Base-by-base conservation (phyloP, 2,888 invertebrate species). In the Caenorhabditis sinica region DNA sequence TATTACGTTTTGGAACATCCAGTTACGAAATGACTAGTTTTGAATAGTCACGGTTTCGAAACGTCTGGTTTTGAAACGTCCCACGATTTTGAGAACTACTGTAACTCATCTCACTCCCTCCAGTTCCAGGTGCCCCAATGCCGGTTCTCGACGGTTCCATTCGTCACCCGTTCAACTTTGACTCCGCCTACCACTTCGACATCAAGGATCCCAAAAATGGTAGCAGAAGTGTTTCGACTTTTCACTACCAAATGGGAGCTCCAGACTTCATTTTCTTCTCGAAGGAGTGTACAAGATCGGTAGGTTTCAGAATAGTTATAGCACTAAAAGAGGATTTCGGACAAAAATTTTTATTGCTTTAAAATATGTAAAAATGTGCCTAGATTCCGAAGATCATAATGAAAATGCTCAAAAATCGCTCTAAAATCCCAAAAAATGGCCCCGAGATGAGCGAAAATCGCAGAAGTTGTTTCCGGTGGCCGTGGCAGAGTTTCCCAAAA, bases 211-310 rank as follows among this genome's bases (percentile, higher is more conserved):
- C 13, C 0, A 33, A 1, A 61, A 68, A 51, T 36, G n/a, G 20
- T 13, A 45, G 28, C 40, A 28, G 71, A 9, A n/a, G 43, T 6
- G 63, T 91, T 20, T 90, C 91, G 8, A 91, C 90, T 15, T 89
- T 74, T 72, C 91, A 91, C 82, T 77, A 85, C 25, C 86, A 88
- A 20, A 2, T n/a, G 0, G 88, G 74, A 0, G 83, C 86, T 28
- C 91, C 91, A 5, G 91, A 91, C 73, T 92, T 89, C 58, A 91
- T 91, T 20, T 91, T 91, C 75, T 91, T 89, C 60, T 76, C 86
- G 0, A 63, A 56, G 17, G 68, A 74, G 8, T 20, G 5, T 4
- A 66, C 11, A 0, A n/a, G 40, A 30, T 2, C 20, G 6, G 82
- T 63, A 33, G 20, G 58, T 45, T 51, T 20, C 23, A 6, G 40